Conservation (phyloP, 2,113 vertebrate genomes). For the Antechinus stuartii region DNA sequence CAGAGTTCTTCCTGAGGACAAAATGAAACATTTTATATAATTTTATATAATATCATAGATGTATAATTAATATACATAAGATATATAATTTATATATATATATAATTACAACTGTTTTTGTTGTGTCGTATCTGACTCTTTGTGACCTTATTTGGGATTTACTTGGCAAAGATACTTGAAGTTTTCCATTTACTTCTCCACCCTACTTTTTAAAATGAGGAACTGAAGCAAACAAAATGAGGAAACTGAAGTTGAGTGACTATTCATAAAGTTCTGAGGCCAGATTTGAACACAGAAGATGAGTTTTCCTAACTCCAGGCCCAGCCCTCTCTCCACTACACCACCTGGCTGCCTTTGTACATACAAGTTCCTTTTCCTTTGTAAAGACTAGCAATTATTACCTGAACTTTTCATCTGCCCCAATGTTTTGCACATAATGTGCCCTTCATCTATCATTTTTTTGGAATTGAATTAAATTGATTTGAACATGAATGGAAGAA, state of each 20-base stretch:
- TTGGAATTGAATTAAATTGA: background rate
- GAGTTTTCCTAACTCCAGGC: background rate
- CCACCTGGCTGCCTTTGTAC: background rate
- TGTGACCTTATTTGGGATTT: background rate
- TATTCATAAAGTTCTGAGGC: background rate
- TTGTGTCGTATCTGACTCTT: background rate
- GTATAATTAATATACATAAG: no score
- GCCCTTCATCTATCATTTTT: background rate
- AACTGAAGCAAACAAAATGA: background rate
- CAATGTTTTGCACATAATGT: background rate
- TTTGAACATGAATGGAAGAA: constrained; percentile 4
- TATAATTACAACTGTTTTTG: background rate
- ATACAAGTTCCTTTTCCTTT: accelerated
- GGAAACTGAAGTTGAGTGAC: background rate
- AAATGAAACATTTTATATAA: background rate
- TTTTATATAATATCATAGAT: no score
- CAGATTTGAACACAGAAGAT: background rate
- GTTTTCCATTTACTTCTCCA: background rate
- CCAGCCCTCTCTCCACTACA: background rate
- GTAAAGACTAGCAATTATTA: background rate
- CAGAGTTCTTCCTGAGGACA: background rate
- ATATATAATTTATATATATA: no score
- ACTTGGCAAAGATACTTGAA: background rate
- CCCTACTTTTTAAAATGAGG: background rate
- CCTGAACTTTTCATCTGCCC: background rate